Evolutionary conservation across 1,140 invertebrate species (phyloP).

Genomic region (Ceratina japonica): DNA sequence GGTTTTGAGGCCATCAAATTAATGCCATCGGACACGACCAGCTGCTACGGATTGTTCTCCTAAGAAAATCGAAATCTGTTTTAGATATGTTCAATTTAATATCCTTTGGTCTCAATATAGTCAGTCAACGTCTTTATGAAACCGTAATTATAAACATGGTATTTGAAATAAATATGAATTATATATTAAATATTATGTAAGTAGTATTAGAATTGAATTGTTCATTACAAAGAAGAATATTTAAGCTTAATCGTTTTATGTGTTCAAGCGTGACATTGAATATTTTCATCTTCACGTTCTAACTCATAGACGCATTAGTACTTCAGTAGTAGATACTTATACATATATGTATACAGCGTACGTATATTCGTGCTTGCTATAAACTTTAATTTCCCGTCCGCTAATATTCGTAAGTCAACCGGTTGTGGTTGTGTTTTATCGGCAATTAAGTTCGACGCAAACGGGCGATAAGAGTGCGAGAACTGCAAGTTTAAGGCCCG

Average conservation of each 20-base stretch:
- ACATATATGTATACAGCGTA: background rate
- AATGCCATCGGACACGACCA: constrained; percentile 47
- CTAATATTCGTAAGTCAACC: constrained; percentile 25
- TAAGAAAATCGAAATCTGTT: constrained; percentile 38
- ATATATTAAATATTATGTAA: too few species aligned
- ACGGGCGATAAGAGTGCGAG: constrained; percentile 47
- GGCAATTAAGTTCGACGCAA: constrained; percentile 54
- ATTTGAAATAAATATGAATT: too few species aligned
- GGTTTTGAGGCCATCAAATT: constrained; percentile 65
- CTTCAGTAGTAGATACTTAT: too few species aligned
- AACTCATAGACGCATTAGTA: background rate
- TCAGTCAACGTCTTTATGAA: too few species aligned
- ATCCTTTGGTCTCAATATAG: too few species aligned
- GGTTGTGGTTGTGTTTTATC: constrained; percentile 20
- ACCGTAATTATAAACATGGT: too few species aligned
- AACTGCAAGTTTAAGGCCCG: constrained; percentile 44
- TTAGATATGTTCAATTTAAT: background rate
- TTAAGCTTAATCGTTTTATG: too few species aligned
- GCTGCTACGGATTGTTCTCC: constrained; percentile 31
- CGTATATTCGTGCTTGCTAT: too few species aligned
- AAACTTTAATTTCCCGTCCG: background rate
- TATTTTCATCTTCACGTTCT: too few species aligned
- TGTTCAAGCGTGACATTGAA: too few species aligned
- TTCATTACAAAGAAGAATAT: too few species aligned
- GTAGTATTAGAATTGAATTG: too few species aligned